phyloP scores from a whole-genome alignment of 2,797 vertebrate genomes.

The Nannoperca obscura region DNA sequence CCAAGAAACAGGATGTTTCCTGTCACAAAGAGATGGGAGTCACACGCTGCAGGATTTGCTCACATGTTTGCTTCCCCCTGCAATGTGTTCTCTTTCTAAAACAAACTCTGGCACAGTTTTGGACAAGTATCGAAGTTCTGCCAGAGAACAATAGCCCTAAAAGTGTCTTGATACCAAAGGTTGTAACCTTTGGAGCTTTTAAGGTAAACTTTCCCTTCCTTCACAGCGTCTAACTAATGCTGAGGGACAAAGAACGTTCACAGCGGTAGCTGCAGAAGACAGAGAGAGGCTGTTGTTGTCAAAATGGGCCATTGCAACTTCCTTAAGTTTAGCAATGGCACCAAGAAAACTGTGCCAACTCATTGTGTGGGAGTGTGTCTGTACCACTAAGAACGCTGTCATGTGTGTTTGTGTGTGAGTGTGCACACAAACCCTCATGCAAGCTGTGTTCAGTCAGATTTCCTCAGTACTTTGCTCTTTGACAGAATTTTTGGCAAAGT shows the following conservation, averaged over 20 bases:
- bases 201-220: conserved; percentile 74
- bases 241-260: conserved; percentile 51
- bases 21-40: conserved; percentile 49
- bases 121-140: conserved; percentile 54
- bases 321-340: conserved; percentile 47
- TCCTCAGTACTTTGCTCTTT: conserved; percentile 3
- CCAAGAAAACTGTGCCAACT: conserved; percentile 47
- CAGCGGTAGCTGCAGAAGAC: conserved; percentile 33
- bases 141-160: conserved; percentile 68
- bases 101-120: conserved; percentile 50
- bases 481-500: conserved; percentile 2
- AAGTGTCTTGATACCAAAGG: conserved; percentile 58
- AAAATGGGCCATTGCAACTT: conserved; percentile 42
- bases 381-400: conserved; percentile 1
- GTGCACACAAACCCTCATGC: conserved; percentile 5
- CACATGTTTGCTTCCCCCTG: conserved; percentile 40
- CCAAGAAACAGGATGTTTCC: conserved; percentile 61
- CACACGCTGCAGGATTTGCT: conserved; percentile 46
- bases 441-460: conserved; percentile 26
- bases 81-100: conserved; percentile 36
- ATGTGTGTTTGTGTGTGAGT: conserved; percentile 5
- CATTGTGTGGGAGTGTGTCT: conserved; percentile 49
- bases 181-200: conserved; percentile 55
- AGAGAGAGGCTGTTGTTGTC: conserved; percentile 58
- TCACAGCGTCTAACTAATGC: conserved; percentile 40